Conservation (phyloP, 1,140 invertebrate genomes). For the Scaptomyza pallida region DNA sequence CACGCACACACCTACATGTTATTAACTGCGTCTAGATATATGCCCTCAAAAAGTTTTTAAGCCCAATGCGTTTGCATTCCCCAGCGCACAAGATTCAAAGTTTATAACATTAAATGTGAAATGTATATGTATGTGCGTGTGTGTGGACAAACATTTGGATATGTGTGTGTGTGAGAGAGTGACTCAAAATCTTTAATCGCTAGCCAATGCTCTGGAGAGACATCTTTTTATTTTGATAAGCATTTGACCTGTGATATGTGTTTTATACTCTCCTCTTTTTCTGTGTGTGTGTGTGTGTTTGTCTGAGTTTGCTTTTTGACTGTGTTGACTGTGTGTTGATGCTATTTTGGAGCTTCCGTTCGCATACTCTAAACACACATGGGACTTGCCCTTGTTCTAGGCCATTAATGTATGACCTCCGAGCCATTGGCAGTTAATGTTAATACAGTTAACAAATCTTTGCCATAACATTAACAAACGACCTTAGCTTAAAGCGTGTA, state of each 20-base stretch:
- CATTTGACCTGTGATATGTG: constrained; percentile 57
- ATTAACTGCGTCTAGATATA: constrained; percentile 26
- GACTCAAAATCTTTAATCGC: constrained; percentile 72
- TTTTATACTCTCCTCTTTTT: constrained; percentile 34
- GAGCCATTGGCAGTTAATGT: constrained; percentile 1
- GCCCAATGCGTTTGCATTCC: constrained; percentile 25
- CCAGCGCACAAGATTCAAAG: constrained; percentile 25
- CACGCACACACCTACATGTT: constrained; percentile 1
- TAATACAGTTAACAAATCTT: constrained; percentile 8
- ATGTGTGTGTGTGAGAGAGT: not conserved
- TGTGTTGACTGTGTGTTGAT: constrained; percentile 42
- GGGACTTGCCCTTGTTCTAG: constrained; percentile 1
- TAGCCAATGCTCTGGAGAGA: constrained; percentile 69
- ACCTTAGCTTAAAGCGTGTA: not conserved
- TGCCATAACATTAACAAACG: not conserved
- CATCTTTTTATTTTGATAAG: constrained; percentile 64
- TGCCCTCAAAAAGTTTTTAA: constrained; percentile 18
- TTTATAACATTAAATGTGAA: constrained; percentile 46
- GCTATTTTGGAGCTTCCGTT: constrained; percentile 40
- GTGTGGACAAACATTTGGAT: constrained; percentile 14
- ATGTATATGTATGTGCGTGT: constrained; percentile 8
- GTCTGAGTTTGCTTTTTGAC: constrained; percentile 48
- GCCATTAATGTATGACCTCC: not conserved
- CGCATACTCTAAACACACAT: constrained; percentile 3
- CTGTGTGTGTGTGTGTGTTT: constrained; percentile 24